These are phyloP conservation scores for Microcebus jonahi DNA, from an alignment of 2,113 vertebrate genomes.

Conservation along the genomic window DNA sequence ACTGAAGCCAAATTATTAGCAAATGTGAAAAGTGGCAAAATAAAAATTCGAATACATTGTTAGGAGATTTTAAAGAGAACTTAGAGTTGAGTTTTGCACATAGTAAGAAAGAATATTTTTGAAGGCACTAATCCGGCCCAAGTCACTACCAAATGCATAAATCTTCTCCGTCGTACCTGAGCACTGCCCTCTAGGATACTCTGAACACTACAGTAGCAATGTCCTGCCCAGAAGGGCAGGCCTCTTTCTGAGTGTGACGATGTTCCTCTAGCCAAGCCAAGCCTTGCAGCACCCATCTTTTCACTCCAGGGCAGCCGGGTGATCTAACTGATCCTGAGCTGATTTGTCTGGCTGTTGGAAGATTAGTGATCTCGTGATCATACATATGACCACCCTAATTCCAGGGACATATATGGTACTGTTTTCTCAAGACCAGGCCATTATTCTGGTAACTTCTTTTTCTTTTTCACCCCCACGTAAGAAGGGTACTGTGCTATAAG, in stretches of 20 bases:
- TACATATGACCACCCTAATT: neutral
- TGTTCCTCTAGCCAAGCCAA: neutral
- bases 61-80: slow-evolving; percentile 9
- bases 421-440: neutral
- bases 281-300: neutral
- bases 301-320: neutral
- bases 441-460: neutral
- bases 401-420: neutral
- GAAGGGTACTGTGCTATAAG: too few species aligned
- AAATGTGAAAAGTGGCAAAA: neutral
- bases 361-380: neutral
- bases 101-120: neutral
- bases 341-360: neutral
- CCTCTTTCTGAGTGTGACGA: neutral
- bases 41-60: neutral
- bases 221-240: neutral
- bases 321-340: neutral
- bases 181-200: neutral
- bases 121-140: neutral
- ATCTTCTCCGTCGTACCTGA: neutral
- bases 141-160: neutral
- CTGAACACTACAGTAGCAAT: neutral
- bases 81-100: neutral
- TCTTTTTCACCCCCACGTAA: too few species aligned
- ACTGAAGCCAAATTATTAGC: neutral